Percentiles rank a stretch among this genome's conserved stretches.
Conservation (phyloP, 2,888 invertebrate genomes). For the Helicoverpa assulta region DNA sequence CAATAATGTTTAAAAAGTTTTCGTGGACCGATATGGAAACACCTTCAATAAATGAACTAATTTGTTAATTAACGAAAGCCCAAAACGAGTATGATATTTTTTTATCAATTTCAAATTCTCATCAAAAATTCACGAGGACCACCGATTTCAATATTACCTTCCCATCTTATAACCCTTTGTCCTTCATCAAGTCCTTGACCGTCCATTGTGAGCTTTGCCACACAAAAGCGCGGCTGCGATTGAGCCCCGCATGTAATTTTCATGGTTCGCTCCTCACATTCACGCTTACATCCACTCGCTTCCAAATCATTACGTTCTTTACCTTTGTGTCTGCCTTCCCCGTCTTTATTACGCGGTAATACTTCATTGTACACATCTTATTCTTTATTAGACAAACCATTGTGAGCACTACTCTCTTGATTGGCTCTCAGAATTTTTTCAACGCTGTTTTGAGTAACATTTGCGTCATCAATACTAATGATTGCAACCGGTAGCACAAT, state of each 20-base stretch:
- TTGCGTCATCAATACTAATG: constrained; percentile 90
- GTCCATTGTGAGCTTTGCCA: constrained; percentile 79
- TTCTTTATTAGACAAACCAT: constrained; percentile 75
- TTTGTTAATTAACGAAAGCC: neutral
- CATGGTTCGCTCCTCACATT: constrained; percentile 87
- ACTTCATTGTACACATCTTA: constrained; percentile 82
- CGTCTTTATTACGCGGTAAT: constrained; percentile 78
- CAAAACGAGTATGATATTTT: too few relatives aligned
- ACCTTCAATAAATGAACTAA: neutral
- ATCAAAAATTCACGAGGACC: constrained; percentile 41
- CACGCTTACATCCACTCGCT: constrained; percentile 86
- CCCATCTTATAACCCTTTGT: constrained; percentile 81
- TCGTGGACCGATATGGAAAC: neutral
- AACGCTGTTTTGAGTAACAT: constrained; percentile 83
- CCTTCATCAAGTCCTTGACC: constrained; percentile 88
- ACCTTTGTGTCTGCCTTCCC: constrained; percentile 83
- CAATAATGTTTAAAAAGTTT: neutral
- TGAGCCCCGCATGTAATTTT: constrained; percentile 87
- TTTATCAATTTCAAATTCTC: neutral
- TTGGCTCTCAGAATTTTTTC: constrained; percentile 86
- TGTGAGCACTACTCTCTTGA: constrained; percentile 78
- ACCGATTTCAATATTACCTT: constrained; percentile 65
- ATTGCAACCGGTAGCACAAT: constrained; percentile 87
- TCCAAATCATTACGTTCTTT: constrained; percentile 89
- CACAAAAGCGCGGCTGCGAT: constrained; percentile 87